Evolutionary conservation across 2,888 invertebrate species (phyloP), one percentile per base, ranked within the genome.

Genomic region (Erpobdella octoculata): DNA sequence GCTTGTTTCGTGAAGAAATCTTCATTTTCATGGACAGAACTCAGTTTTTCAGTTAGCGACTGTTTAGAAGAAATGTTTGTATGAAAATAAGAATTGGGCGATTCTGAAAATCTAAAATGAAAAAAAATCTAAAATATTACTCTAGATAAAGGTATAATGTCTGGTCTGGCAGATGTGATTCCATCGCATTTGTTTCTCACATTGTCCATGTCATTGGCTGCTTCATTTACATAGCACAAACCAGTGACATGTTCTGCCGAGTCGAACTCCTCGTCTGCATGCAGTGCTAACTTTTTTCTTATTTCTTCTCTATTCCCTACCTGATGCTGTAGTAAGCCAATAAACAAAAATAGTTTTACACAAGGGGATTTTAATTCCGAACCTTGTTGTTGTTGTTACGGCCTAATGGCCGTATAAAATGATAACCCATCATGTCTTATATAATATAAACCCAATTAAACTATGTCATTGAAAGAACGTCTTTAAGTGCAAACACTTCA

Each of bases 241-340:
- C 62, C 62, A 6, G 61, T 25, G 12, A 36, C 12, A 36, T 21
- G 21, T n/a, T 41, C 28, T 25, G 2, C 15, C 5, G 62, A 28
- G 35, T 48, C 53, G 15, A 21, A 4, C 46, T 79, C 78, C 69
- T 81, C 81, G 21, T 81, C 80, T 6, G 77, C 78, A 36, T 79
- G 78, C 12, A 80, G 80, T 0, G 93, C 93, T 81, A 94, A 85
- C 74, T 92, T 87, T 78, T 90, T 87, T 12, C 93, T 88, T 78
- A 94, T 93, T 84, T 93, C 93, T 84, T 94, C 93, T 71, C 93
- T 87, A 81, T 93, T 93, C 87, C 91, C 92, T 79, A 90, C 89
- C 84, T 91, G 89, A 89, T 92, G 86, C 73, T 88, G 78, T 73
- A 77, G 79, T 69, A 6, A n/a, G 46, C n/a, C n/a, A n/a, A 41